Conservation (phyloP, 2,888 invertebrate genomes). For the Trissolcus brochymenae region DNA sequence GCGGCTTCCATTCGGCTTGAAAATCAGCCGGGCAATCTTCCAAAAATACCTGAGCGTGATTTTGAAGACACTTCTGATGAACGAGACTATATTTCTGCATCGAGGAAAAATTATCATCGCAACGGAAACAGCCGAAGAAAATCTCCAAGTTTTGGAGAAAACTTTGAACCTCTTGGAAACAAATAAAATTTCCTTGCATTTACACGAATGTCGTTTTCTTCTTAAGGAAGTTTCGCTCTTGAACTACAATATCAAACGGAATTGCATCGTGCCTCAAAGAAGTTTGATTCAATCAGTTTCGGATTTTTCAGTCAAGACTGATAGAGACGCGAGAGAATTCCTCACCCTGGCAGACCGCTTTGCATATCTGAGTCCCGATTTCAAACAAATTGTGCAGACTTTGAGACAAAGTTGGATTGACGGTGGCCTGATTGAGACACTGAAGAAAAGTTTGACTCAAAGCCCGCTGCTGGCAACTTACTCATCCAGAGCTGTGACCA, state of each 20-base stretch:
- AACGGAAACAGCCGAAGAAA: conserved; percentile 15
- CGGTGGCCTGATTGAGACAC: conserved; percentile 10
- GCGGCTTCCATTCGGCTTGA: conserved; percentile 33
- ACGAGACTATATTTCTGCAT: conserved; percentile 9
- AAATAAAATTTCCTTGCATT: conserved; percentile 30
- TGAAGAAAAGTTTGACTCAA: conserved; percentile 29
- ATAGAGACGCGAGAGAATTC: conserved; percentile 4
- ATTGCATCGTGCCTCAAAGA: conserved; percentile 4
- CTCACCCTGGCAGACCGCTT: conserved; percentile 30
- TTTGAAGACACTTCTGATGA: conserved; percentile 16
- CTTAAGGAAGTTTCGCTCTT: conserved; percentile 23
- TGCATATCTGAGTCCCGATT: conserved; percentile 32
- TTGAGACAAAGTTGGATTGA: conserved; percentile 8
- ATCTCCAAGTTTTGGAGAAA: conserved; percentile 20
- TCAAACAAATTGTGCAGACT: conserved; percentile 19
- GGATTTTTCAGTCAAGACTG: too few species aligned
- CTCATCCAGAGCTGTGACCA: conserved; percentile 36
- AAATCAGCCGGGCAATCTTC: conserved; percentile 6
- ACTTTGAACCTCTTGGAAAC: conserved; percentile 26
- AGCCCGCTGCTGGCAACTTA: conserved; percentile 40
- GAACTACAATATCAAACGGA: conserved; percentile 35
- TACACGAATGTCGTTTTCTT: conserved; percentile 49
- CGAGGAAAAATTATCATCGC: conserved; percentile 35
- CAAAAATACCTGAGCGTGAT: conserved; percentile 29
- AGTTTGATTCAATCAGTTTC: too few species aligned